Base-by-base conservation (phyloP, 2,888 invertebrate species). In the Callyntrura sp. region DNA sequence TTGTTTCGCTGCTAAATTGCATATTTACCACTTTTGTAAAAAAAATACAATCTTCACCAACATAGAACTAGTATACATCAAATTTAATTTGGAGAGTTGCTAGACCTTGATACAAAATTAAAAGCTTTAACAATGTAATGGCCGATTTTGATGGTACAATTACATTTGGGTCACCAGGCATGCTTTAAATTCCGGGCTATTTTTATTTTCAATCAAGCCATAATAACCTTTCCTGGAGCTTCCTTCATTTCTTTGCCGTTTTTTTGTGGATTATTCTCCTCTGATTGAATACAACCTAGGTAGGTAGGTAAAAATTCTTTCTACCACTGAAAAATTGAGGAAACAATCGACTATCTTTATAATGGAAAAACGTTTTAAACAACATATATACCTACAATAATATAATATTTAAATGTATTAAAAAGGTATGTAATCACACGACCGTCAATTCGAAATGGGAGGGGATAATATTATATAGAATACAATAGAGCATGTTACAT, bases 331-430 rank as follows among this genome's bases (percentile, higher is more conserved):
- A 28, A 43, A 70, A 70, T 70, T 70, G 45, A 70, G 45, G 70
- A 70, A 70, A 70, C 70, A 70, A 70, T 70, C 45, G 70, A 70
- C 70, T 70, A 70, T 70, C 70, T 43, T 70, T 35, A 68, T 12
- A 9, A 68, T 70, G 43, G 70, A 43, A 45, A 62, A 70, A 43
- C 43, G 11, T 20, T 17, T 45, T 9, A n/a, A 70, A 9, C 23
- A 5, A 62, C 5, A 68, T n/a, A 23, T 65, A 35, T 68, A 23
- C 0, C 20, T 4, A 12, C 14, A 68, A 70, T n/a, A 43, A 45
- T 17, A 45, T 25, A 28, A 25, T 28, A 65, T 9, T 65, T 28
- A 28, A 23, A 2, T 23, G 20, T 5, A n/a, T 60, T 20, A 9
- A 9, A 60, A 23, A 35, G 6, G 35, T 11, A 23, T 60, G 20